Evolutionary conservation across 2,797 vertebrate species (phyloP), one percentile per base, ranked within the genome.

Genomic region (Pangasius mekongensis): DNA sequence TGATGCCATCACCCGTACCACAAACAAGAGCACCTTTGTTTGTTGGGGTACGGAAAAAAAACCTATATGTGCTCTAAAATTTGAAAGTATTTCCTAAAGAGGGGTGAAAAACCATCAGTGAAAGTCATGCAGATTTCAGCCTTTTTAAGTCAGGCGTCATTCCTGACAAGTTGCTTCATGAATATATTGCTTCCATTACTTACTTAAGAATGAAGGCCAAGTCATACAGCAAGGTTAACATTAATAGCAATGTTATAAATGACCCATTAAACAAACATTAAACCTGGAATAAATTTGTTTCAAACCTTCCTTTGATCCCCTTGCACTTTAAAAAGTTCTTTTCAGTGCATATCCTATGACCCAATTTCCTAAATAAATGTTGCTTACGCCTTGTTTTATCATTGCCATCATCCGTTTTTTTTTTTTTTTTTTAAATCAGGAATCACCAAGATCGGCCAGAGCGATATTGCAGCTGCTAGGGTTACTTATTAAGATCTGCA

Each of bases 401-500:
- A 64, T 9, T 47, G 27, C 36, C 81, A 83, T 9, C 24, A 58
- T 81, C 16, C 5, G 13, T 33, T 5, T 20, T 43, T 47, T 47
- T 47, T 62, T 62, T 39, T 60, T 39, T 39, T 11, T 47, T 80
- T 56, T 10, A 33, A 22, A 39, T 20, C 67, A 56, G 33, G 9
- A 67, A 14, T 60, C 2, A 93, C 93, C 95, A 94, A 95, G 94
- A 95, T 95, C 95, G 96, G 96, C 96, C 94, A 94, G 95, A 95
- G 96, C 89, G 95, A 96, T 95, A 94, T 93, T 90, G 95, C 96
- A 97, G 96, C 96, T 97, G 96, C 96, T 96, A 95, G 94, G 95
- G 91, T 96, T 95, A 96, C 93, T 94, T 96, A 95, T 96, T 96
- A 95, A 95, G 94, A 97, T 97, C 94, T 96, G 95, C 93, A 95